Base-by-base conservation (phyloP, 1,140 invertebrate genomes). In the Lepidotrigona ventralis region DNA sequence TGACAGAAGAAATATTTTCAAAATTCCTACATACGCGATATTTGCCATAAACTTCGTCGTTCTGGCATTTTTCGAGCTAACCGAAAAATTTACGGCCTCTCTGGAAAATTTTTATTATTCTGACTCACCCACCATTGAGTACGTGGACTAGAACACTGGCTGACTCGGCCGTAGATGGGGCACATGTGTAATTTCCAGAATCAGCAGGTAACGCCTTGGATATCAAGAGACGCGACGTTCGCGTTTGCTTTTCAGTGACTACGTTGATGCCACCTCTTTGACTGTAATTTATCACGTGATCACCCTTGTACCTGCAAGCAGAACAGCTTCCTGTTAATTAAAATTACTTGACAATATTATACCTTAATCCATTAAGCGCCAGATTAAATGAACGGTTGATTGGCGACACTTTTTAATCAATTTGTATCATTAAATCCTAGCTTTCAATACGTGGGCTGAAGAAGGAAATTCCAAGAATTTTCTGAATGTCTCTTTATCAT, bases 121-220 rank as follows among this genome's bases (percentile, higher is more conserved):
- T 33, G 81, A 88, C 86, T 91, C 74, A 93, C 93, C 92, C 91
- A 96, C 95, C 95, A 91, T 95, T 95, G 75, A 96, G 93, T 58
- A 96, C 95, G 91, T 96, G 95, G 51, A 96, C 95, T 56, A 95
- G 92, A 58, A 96, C 95, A 81, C 95, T 95, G 39, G 95, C 94
- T 71, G 95, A 94, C 78, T 95, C 95, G 26, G 95, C 95, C 79
- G 95, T 95, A 69, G 95, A 94, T 54, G 97, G 97, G 19, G 97
- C 96, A 91, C 97, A 98, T 14, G 97, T 98, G 93, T 98, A 98
- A 94, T 98, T 98, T 29, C 97, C 97, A 14, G 97, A 97, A 93
- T 98, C 97, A 84, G 95, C 94, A 29, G 97, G 95, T 72, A 96
- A 94, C 53, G 97, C 97, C 85, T 96, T 95, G 29, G 97, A 97